phyloP scores from a whole-genome alignment of 2,888 invertebrate species.

The Acanthoscelides obtectus region DNA sequence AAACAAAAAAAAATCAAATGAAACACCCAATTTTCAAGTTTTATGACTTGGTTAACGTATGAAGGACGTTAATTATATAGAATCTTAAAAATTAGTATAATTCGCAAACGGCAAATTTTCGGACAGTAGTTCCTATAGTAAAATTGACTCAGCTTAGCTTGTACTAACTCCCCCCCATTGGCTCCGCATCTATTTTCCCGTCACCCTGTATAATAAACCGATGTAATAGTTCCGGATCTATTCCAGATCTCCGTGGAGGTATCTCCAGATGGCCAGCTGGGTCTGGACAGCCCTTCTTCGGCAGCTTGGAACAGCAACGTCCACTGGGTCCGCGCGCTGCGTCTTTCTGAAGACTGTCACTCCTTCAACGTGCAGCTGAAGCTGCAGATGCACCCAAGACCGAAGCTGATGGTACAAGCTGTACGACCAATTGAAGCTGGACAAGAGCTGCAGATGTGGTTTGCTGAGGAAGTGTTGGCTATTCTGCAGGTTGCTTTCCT shows the following conservation, averaged over 20 bases:
- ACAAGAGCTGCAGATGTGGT: constrained; percentile 77
- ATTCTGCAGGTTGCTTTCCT: constrained; percentile 74
- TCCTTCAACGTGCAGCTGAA: constrained; percentile 57
- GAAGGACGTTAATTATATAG: no score
- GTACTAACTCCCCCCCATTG: neutral
- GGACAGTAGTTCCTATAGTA: no score
- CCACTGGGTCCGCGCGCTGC: constrained; percentile 43
- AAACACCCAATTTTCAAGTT: no score
- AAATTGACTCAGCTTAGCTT: neutral
- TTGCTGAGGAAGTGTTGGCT: constrained; percentile 69
- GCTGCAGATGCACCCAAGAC: constrained; percentile 29
- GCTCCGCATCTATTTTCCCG: neutral
- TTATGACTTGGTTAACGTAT: no score
- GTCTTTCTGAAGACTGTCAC: constrained; percentile 62
- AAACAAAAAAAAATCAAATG: no score
- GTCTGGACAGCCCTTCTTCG: constrained; percentile 36
- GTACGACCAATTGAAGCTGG: constrained; percentile 54
- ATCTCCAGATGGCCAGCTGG: constrained; percentile 33
- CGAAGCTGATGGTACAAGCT: constrained; percentile 46
- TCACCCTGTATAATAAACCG: neutral
- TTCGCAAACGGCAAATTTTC: no score
- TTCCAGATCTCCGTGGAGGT: constrained; percentile 37
- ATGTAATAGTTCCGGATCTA: neutral
- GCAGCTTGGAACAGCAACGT: constrained; percentile 34
- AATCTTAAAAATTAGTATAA: no score